Percentiles rank a stretch among this genome's conserved stretches.
Evolutionary conservation across 2,113 vertebrate genomes (phyloP).

Genomic region (Otus sunia): DNA sequence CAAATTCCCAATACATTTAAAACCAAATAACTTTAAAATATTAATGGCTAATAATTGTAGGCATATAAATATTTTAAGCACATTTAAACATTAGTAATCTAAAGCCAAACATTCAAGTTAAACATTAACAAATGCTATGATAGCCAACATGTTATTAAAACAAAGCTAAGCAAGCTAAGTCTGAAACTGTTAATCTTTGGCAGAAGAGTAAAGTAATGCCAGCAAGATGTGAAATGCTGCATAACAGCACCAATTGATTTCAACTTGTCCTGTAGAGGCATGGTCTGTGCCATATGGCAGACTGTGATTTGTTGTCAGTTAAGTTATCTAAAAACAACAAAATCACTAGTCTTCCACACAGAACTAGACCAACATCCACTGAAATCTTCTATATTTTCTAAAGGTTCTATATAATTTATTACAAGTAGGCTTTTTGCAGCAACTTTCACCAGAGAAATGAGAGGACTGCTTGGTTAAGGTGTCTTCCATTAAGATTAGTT

Average conservation of each 20-base stretch:
- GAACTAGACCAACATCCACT: conserved; percentile 90
- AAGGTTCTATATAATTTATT: conserved; percentile 79
- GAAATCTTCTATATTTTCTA: conserved; percentile 83
- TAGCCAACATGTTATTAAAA: conserved; percentile 28
- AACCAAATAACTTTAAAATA: neutral
- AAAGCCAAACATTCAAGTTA: conserved; percentile 7
- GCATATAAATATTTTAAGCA: neutral
- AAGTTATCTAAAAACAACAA: conserved; percentile 99
- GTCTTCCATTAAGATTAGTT: conserved; percentile 78
- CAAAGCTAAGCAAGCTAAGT: conserved; percentile 60
- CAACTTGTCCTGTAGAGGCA: conserved; percentile 93
- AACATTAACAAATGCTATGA: conserved; percentile 46
- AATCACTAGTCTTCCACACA: conserved; percentile 99
- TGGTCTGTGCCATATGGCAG: conserved; percentile 96
- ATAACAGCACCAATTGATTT: conserved; percentile 79
- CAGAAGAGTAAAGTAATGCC: conserved; percentile 63
- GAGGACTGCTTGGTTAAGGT: conserved; percentile 74
- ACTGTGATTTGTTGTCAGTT: conserved; percentile 98
- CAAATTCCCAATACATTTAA: neutral
- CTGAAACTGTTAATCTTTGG: conserved; percentile 66
- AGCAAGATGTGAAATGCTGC: conserved; percentile 83
- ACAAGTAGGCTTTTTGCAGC: conserved; percentile 76
- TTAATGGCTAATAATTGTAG: neutral
- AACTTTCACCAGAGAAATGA: conserved; percentile 79
- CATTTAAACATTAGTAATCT: conserved; percentile 16